phyloP scores from a whole-genome alignment of 2,113 vertebrate genomes.

The zebrafish (Danio rerio) region GRCz12tu NC_133197.1:15182501-15183000 shows the following conservation, averaged over 20 bases:
- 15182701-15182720: neutral
- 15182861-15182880: neutral
- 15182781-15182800: neutral
- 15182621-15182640: no score
- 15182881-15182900: neutral
- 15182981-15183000: slow-evolving; percentile 3
- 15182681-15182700: no score
- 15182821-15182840: neutral
- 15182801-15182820: neutral
- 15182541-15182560: neutral
- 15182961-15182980: slow-evolving; percentile 5
- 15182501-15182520: neutral
- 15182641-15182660: no score
- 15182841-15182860: neutral
- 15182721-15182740: neutral
- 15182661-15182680: no score
- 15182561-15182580: neutral
- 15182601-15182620: no score
- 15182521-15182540: neutral
- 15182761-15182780: neutral
- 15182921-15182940: neutral
- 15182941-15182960: neutral
- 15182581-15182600: no score
- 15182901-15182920: slow-evolving; percentile 14
- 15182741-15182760: neutral